Percentiles rank a stretch among this genome's conserved stretches.
phyloP scores from a whole-genome alignment of 2,797 vertebrate species.

The Loris lydekkerianus region DNA sequence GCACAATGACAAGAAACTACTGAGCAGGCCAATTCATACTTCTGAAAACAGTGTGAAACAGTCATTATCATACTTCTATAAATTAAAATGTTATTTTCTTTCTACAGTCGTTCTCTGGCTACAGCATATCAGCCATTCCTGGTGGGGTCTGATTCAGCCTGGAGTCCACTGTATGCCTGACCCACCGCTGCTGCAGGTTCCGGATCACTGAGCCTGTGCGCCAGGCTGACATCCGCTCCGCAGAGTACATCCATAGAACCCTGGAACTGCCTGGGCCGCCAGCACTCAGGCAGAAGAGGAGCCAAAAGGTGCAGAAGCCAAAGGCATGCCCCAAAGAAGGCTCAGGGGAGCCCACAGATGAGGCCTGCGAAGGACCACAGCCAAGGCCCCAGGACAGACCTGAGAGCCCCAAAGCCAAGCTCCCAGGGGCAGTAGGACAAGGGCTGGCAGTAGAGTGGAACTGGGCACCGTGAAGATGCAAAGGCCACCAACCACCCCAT shows the following conservation, averaged over 20 bases:
- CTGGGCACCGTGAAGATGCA: rapidly evolving
- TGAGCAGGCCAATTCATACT: not conserved
- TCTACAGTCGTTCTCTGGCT: not conserved
- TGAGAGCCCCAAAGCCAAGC: rapidly evolving
- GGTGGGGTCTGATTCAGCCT: not conserved
- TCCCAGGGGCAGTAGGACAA: not conserved
- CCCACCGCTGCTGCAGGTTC: no score
- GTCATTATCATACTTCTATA: conserved; percentile 52
- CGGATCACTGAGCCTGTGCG: no score
- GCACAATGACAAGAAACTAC: conserved; percentile 10
- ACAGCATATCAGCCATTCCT: not conserved
- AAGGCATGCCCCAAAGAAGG: not conserved
- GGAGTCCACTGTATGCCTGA: no score
- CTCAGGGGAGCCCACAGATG: not conserved
- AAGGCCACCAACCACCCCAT: rapidly evolving
- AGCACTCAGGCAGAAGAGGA: conserved; percentile 53
- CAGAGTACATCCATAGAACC: conserved; percentile 91
- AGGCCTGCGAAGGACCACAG: not conserved
- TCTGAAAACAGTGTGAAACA: conserved; percentile 23
- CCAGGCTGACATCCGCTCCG: conserved; percentile 93
- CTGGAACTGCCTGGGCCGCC: conserved; percentile 51
- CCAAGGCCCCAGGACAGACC: not conserved
- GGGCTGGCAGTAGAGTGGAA: no score
- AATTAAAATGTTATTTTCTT: conserved; percentile 65
- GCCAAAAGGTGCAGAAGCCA: not conserved